A percentile compares a stretch with the other conserved stretches of the same genome.
phyloP scores from a whole-genome alignment of 1,140 invertebrate species.

The Anastatus disparis region DNA sequence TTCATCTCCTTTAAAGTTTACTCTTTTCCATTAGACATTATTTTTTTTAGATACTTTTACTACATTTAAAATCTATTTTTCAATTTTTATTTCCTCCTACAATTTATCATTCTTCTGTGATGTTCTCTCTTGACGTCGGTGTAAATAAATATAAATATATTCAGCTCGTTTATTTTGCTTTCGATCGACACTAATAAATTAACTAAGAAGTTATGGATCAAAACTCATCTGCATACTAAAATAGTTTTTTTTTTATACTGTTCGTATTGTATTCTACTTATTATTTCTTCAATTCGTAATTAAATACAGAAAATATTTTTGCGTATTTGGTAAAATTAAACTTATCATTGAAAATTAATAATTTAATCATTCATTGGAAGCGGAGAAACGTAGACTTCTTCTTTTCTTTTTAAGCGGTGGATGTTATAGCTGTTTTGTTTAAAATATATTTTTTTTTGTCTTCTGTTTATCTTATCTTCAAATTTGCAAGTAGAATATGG shows the following conservation, averaged over 20 bases:
- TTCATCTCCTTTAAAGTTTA: background rate
- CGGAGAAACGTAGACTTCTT: background rate
- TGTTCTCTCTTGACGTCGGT: background rate
- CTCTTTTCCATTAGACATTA: too few relatives aligned
- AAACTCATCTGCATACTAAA: slow-evolving; percentile 10
- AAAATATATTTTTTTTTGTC: background rate
- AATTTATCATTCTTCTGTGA: too few relatives aligned
- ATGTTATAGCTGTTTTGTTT: too few relatives aligned
- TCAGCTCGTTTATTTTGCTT: slow-evolving; percentile 19
- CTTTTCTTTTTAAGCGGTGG: background rate
- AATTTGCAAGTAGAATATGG: background rate
- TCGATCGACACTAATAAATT: slow-evolving; percentile 9
- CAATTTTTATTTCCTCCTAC: background rate
- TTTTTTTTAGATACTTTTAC: background rate
- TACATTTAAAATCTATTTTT: background rate
- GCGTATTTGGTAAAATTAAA: slow-evolving; percentile 27
- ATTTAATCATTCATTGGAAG: slow-evolving; percentile 1
- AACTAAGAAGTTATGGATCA: slow-evolving; percentile 27
- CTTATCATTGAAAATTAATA: background rate
- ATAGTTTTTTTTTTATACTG: background rate
- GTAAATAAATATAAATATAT: background rate
- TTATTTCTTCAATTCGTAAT: slow-evolving; percentile 25
- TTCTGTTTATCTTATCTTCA: slow-evolving; percentile 13
- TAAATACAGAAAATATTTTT: background rate
- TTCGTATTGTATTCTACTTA: background rate